Evolutionary conservation across 1,140 invertebrate species (phyloP).

Genomic region (Plutomurus gul): DNA sequence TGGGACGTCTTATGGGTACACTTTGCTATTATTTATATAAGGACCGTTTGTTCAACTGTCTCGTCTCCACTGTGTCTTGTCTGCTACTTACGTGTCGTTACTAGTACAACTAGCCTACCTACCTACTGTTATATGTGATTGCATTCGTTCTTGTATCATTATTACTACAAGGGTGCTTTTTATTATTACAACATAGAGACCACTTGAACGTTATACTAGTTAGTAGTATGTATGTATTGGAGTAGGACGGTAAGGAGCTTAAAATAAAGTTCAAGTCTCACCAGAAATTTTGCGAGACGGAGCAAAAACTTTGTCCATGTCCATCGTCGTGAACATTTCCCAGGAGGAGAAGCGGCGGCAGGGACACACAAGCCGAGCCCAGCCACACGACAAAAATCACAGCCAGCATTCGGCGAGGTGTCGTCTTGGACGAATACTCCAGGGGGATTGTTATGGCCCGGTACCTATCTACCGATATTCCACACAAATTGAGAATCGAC

Average conservation of each 20-base stretch:
- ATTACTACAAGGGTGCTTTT: too few species aligned
- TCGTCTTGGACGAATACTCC: slow-evolving; percentile 85
- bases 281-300: slow-evolving; percentile 82
- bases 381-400: slow-evolving; percentile 87
- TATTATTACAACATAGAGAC: too few species aligned
- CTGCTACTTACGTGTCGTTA: too few species aligned
- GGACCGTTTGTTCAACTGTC: too few species aligned
- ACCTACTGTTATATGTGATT: background rate
- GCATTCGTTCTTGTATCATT: too few species aligned
- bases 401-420: slow-evolving; percentile 78
- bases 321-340: slow-evolving; percentile 77
- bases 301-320: slow-evolving; percentile 68
- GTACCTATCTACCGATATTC: slow-evolving; percentile 89
- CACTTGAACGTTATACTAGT: too few species aligned
- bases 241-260: background rate
- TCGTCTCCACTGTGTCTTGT: too few species aligned
- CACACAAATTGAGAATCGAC: slow-evolving; percentile 89
- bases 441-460: slow-evolving; percentile 89
- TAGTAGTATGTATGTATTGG: background rate
- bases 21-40: too few species aligned
- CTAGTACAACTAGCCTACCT: background rate
- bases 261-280: slow-evolving; percentile 35
- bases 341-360: slow-evolving; percentile 83
- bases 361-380: slow-evolving; percentile 82
- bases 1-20: background rate